Percentiles rank a stretch among this genome's conserved stretches.
Conservation (phyloP, 2,113 vertebrate species). For the Suricata suricatta region DNA sequence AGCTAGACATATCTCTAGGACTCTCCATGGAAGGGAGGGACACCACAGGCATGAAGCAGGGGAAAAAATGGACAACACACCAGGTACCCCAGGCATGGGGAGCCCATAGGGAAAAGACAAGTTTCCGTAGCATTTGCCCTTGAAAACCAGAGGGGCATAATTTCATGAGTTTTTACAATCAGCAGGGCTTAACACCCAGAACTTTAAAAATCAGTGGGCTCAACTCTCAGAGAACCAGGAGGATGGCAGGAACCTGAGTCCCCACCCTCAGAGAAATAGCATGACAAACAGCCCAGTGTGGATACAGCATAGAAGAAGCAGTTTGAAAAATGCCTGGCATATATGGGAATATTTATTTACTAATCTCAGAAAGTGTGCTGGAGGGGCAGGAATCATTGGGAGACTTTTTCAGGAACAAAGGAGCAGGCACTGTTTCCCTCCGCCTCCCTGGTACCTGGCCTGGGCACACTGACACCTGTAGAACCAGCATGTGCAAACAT, state of each 20-base stretch:
- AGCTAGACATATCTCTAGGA: background rate
- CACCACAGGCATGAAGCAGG: background rate
- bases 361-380: no score
- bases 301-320: background rate
- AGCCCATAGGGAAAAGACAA: background rate
- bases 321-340: background rate
- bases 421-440: no score
- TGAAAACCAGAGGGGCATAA: background rate
- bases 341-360: background rate
- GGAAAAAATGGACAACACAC: background rate
- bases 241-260: background rate
- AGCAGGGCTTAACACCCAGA: background rate
- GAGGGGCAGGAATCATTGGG: no score
- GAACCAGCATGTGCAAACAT: no score
- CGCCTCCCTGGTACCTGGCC: no score
- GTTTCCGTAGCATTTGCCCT: background rate
- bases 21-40: background rate
- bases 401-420: no score
- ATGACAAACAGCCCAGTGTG: background rate
- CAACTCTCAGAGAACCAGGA: background rate
- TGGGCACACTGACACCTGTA: no score
- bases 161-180: background rate
- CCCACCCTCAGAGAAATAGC: background rate
- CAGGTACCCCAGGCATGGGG: background rate
- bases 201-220: background rate